Evolutionary conservation across 2,797 vertebrate genomes (phyloP).

Genomic region (Streptopelia turtur): DNA sequence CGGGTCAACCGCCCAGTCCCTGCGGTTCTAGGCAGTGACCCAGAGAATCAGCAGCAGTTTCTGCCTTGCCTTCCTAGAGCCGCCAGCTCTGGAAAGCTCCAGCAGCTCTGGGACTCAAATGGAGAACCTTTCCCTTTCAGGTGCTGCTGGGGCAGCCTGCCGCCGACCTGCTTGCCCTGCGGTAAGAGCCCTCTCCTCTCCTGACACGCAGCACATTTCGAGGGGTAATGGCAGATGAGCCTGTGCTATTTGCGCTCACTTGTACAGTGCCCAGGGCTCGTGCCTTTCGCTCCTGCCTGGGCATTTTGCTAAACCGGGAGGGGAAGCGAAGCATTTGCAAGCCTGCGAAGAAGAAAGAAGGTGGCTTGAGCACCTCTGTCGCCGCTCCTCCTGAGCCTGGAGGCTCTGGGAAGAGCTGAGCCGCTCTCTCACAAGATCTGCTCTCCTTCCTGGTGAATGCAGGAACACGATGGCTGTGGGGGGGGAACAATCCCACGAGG

Average conservation of each 20-base stretch:
- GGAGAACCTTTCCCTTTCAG: not conserved
- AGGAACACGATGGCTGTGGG: not conserved
- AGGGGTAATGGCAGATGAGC: not conserved
- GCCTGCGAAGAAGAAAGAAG: not conserved
- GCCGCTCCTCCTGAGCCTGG: not conserved
- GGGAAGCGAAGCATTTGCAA: not conserved
- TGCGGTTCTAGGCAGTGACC: not conserved
- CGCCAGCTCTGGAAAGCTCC: not conserved
- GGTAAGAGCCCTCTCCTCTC: not conserved
- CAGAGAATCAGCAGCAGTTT: not conserved
- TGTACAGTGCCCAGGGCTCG: not conserved
- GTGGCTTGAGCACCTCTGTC: not conserved
- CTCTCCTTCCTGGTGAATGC: not conserved
- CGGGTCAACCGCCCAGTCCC: not conserved
- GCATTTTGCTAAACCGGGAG: not conserved
- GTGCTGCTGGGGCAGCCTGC: not conserved
- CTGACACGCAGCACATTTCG: not conserved
- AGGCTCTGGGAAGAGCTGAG: not conserved
- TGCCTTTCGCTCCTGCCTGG: not conserved
- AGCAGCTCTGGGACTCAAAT: not conserved
- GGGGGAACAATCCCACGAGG: not conserved
- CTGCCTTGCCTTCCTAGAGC: not conserved
- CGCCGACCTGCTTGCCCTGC: too few species aligned
- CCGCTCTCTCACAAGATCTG: not conserved
- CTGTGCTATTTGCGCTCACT: not conserved